phyloP scores from a whole-genome alignment of 2,113 vertebrate species.

The Cryptotis parvus region DNA sequence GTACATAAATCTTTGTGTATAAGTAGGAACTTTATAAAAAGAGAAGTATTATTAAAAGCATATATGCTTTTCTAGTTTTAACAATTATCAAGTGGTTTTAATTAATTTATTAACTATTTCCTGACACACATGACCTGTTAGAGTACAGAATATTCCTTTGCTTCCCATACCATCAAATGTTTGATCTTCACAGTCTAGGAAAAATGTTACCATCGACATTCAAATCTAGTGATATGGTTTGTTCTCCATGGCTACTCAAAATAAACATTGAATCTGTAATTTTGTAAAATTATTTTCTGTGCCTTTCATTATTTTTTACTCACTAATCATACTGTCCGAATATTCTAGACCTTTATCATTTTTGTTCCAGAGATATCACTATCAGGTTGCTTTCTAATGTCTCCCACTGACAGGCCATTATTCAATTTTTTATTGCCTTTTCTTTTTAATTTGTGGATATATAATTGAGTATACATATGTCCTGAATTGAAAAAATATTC shows the following conservation, averaged over 20 bases:
- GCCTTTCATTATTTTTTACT: neutral
- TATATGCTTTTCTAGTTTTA: neutral
- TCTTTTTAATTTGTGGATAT: neutral
- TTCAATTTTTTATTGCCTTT: neutral
- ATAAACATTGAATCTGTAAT: neutral
- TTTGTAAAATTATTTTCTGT: neutral
- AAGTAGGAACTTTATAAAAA: slow-evolving; percentile 7
- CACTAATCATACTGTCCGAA: neutral
- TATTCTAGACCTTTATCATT: slow-evolving; percentile 37
- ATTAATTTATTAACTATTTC: neutral
- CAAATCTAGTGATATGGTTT: no score
- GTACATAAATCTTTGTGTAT: neutral
- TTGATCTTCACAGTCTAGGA: neutral
- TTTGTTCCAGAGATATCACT: neutral
- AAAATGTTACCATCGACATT: neutral
- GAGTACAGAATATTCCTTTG: neutral
- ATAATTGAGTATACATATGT: neutral
- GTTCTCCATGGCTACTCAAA: neutral
- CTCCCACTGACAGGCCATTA: neutral
- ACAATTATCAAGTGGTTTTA: neutral
- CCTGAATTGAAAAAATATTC: neutral
- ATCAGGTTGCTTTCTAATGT: no score
- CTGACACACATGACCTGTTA: neutral
- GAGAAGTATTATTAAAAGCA: neutral
- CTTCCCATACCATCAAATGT: neutral